phyloP scores from a whole-genome alignment of 2,113 vertebrate species.

The Lutjanus erythropterus region DNA sequence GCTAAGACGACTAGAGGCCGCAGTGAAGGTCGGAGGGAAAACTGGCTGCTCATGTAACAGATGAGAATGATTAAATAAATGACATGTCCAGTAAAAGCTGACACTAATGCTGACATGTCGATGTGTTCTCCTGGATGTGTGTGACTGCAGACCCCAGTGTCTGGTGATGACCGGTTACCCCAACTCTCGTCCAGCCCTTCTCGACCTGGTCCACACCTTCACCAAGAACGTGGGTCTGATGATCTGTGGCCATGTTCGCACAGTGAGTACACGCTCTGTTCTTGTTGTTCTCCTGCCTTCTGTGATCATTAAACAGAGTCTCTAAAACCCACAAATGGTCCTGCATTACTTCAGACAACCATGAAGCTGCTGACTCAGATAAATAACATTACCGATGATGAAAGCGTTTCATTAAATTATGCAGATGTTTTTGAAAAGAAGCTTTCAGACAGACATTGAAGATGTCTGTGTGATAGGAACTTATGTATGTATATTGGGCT shows the following conservation, averaged over 20 bases:
- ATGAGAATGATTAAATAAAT: background rate
- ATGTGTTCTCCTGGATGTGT: conserved; percentile 6
- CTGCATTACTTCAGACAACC: background rate
- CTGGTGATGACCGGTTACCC: conserved; percentile 98
- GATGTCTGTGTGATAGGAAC: too few species aligned
- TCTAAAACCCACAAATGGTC: background rate
- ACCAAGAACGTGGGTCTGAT: conserved; percentile 98
- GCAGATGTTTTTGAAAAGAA: background rate
- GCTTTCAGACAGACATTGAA: background rate
- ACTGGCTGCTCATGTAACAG: background rate
- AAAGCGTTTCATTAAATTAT: background rate
- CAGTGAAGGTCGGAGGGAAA: conserved; percentile 50
- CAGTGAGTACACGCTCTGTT: conserved; percentile 82
- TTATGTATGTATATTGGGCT: too few species aligned
- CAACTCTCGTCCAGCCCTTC: conserved; percentile 93
- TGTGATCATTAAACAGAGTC: background rate
- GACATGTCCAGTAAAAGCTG: background rate
- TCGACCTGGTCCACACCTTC: conserved; percentile 95
- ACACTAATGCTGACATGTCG: background rate
- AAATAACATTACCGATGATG: background rate
- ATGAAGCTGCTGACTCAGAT: too few species aligned
- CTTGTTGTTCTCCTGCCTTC: background rate
- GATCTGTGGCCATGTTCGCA: conserved; percentile 96
- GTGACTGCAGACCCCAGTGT: conserved; percentile 92
- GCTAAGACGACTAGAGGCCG: conserved; percentile 19